Percentiles rank a stretch among this genome's conserved stretches.
Conservation (phyloP, 2,888 invertebrate species). For the Acanthopleura granulata region DNA sequence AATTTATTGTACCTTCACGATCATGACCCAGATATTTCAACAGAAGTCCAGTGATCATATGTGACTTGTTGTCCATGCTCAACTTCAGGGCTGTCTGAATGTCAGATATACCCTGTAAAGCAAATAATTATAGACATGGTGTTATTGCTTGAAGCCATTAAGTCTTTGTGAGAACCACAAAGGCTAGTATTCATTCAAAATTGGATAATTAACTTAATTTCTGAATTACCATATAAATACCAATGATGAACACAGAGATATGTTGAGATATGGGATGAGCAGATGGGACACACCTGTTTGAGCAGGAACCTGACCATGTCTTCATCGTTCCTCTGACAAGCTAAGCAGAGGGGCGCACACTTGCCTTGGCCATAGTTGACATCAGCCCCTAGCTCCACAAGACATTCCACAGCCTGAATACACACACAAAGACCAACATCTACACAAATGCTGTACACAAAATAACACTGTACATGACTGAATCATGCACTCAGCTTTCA, state of each 20-base stretch:
- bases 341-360: slow-evolving; percentile 54
- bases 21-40: slow-evolving; percentile 52
- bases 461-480: too few species aligned
- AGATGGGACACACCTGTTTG: slow-evolving; percentile 40
- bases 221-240: too few species aligned
- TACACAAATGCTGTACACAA: too few species aligned
- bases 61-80: slow-evolving; percentile 42
- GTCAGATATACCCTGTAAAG: slow-evolving; percentile 49
- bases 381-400: slow-evolving; percentile 60
- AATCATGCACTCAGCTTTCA: too few species aligned
- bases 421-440: background rate
- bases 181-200: too few species aligned
- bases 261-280: too few species aligned
- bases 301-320: slow-evolving; percentile 53
- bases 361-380: slow-evolving; percentile 51
- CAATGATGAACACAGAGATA: too few species aligned
- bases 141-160: too few species aligned
- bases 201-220: too few species aligned
- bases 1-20: slow-evolving; percentile 38
- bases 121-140: too few species aligned
- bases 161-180: too few species aligned
- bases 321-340: slow-evolving; percentile 49
- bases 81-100: slow-evolving; percentile 46
- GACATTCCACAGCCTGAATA: slow-evolving; percentile 59
- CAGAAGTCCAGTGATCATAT: slow-evolving; percentile 55